Percentiles rank a stretch among this genome's conserved stretches.
Conservation (phyloP, 2,113 vertebrate genomes). For the Atlantisia rogersi region DNA sequence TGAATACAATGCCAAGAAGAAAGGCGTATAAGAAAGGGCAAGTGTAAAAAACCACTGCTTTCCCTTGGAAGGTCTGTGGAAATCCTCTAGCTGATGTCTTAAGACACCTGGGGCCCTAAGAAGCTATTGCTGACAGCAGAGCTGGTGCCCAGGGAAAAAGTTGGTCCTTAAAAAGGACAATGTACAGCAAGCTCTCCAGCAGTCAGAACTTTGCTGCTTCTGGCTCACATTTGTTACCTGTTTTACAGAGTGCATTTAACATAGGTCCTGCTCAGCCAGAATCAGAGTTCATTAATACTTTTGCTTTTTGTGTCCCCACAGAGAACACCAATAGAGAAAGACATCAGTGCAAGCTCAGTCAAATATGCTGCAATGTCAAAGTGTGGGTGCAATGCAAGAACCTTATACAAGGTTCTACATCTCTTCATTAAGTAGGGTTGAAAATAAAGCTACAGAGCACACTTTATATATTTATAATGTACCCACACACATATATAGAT, state of each 20-base stretch:
- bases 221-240: not conserved
- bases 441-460: not conserved
- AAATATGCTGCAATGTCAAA: not conserved
- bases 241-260: not conserved
- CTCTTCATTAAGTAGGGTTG: not conserved
- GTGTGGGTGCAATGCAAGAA: not conserved
- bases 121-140: not conserved
- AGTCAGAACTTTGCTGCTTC: not conserved
- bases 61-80: not conserved
- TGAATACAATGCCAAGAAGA: not conserved
- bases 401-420: not conserved
- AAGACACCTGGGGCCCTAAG: not conserved
- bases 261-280: not conserved
- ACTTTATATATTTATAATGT: not conserved
- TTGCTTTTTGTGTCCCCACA: not conserved
- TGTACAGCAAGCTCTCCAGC: fast-evolving
- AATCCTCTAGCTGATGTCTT: not conserved
- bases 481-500: fast-evolving
- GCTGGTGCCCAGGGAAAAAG: not conserved
- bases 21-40: not conserved
- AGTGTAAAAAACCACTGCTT: not conserved
- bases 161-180: not conserved
- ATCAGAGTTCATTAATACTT: not conserved
- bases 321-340: not conserved
- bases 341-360: not conserved